Percentiles rank a stretch among this genome's conserved stretches.
These are phyloP conservation scores for Mobula hypostoma DNA, from an alignment of 2,113 vertebrate genomes.

Conservation along the genomic window DNA sequence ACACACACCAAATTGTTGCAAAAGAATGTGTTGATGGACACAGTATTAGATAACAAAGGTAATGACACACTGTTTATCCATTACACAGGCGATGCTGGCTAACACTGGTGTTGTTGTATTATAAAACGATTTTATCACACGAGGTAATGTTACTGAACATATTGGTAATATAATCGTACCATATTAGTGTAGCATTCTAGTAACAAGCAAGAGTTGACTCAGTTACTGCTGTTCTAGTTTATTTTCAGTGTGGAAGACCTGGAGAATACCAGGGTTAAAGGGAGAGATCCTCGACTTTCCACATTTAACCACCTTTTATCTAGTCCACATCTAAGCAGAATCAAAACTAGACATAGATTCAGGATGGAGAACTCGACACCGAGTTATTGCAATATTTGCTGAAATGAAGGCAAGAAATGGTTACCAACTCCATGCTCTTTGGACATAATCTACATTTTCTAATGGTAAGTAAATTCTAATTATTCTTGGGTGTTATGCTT, in stretches of 20 bases:
- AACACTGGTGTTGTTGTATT: neutral
- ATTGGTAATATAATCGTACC: neutral
- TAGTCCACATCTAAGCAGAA: neutral
- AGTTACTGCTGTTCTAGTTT: neutral
- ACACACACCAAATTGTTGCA: conserved; percentile 1
- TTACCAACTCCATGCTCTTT: neutral
- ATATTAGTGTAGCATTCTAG: neutral
- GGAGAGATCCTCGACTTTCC: neutral
- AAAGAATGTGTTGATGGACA: conserved; percentile 16
- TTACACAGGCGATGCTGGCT: neutral
- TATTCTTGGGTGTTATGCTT: neutral
- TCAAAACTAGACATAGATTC: neutral
- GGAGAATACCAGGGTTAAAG: neutral
- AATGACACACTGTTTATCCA: conserved; percentile 2
- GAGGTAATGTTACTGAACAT: neutral
- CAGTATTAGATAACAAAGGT: conserved; percentile 7
- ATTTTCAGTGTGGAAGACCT: neutral
- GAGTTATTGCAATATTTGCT: neutral
- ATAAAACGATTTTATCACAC: neutral
- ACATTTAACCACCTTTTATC: neutral
- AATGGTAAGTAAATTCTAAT: neutral
- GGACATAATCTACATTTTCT: neutral
- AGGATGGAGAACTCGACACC: neutral
- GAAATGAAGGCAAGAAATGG: neutral
- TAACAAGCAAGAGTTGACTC: conserved; percentile 12